A percentile compares a stretch with the other conserved stretches of the same genome.
Conservation (phyloP, 2,113 vertebrate genomes). For the Coptodon bakossiorum region DNA sequence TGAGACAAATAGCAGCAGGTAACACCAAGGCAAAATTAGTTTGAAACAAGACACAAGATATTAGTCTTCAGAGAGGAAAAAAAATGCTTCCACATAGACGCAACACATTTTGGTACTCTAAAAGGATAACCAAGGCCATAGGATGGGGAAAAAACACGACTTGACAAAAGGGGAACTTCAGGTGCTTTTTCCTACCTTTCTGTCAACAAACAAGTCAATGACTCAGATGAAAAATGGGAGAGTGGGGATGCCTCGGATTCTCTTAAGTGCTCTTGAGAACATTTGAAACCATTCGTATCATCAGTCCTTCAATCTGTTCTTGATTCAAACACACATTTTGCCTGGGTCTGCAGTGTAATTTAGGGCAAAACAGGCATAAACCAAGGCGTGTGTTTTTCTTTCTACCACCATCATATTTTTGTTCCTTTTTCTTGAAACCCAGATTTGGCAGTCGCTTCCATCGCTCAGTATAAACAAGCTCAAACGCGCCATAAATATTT, state of each 20-base stretch:
- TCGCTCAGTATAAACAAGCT: slow-evolving; percentile 49
- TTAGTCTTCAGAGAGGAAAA: neutral
- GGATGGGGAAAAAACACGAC: neutral
- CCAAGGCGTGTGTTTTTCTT: neutral
- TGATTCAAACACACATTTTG: neutral
- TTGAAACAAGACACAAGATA: neutral
- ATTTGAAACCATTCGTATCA: neutral
- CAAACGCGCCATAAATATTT: slow-evolving; percentile 57
- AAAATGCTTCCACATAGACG: neutral
- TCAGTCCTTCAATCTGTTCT: neutral
- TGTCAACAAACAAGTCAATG: neutral
- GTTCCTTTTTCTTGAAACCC: slow-evolving; percentile 4
- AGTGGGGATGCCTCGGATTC: neutral
- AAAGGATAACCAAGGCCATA: neutral
- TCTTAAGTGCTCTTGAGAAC: neutral
- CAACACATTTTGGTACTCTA: neutral
- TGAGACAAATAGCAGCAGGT: slow-evolving; percentile 10
- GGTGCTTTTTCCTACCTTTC: neutral
- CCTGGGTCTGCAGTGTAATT: neutral
- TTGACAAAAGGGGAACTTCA: neutral
- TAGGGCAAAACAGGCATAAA: neutral
- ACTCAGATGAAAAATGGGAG: neutral
- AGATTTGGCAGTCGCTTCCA: slow-evolving; percentile 29
- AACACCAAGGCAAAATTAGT: neutral
- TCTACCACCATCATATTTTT: neutral